Evolutionary conservation across 1,140 invertebrate genomes (phyloP).

Genomic region (Aphelenchoides fujianensis): DNA sequence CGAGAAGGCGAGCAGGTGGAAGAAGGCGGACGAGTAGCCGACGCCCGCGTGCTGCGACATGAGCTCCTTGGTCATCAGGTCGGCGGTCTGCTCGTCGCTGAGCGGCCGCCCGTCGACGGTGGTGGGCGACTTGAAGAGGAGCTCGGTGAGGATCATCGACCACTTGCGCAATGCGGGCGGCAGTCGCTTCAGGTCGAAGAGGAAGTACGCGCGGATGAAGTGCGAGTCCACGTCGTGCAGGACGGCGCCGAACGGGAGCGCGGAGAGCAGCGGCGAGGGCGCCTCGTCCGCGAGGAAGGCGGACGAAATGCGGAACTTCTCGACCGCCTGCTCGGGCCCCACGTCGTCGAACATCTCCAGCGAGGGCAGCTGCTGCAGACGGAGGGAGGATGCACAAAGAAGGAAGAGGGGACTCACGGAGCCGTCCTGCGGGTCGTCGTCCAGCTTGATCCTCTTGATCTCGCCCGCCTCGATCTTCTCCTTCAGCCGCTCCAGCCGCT

Average conservation of each 20-base stretch:
- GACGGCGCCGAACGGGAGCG: constrained; percentile 27
- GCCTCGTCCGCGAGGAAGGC: neutral
- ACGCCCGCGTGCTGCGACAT: neutral
- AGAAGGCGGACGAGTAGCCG: neutral
- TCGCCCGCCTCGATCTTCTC: neutral
- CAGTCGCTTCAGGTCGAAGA: constrained; percentile 29
- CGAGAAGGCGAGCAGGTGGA: neutral
- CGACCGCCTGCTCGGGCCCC: neutral
- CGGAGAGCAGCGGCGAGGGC: neutral
- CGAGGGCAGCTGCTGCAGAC: too few relatives aligned
- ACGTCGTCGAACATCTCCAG: neutral
- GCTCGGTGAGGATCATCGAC: constrained; percentile 44
- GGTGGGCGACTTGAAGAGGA: constrained; percentile 46
- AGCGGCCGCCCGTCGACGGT: constrained; percentile 34
- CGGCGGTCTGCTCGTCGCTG: constrained; percentile 39
- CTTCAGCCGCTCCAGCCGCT: constrained; percentile 11
- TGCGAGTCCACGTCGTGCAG: constrained; percentile 34
- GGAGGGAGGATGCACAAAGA: too few relatives aligned
- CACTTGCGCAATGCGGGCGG: constrained; percentile 37
- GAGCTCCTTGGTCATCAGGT: constrained; percentile 32
- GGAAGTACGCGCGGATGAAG: constrained; percentile 31
- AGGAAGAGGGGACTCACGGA: neutral
- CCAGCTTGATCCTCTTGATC: constrained; percentile 2
- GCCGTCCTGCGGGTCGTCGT: neutral
- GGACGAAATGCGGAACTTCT: neutral